Evolutionary conservation across 2,888 invertebrate genomes (phyloP).

Genomic region (Sipha maydis): DNA sequence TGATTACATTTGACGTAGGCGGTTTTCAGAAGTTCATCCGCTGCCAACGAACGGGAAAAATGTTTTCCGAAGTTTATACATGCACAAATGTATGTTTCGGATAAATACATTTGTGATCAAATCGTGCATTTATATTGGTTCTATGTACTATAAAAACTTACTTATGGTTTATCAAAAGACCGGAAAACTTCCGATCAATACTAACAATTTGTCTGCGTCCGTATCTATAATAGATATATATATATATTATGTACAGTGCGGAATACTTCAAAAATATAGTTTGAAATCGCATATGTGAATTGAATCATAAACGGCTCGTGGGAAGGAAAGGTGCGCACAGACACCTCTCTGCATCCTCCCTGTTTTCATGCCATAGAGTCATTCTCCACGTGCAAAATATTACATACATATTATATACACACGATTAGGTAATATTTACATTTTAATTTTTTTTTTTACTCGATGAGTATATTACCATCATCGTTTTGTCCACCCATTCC

Average conservation of each 20-base stretch:
- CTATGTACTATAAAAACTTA: slow-evolving; percentile 18
- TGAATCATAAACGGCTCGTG: slow-evolving; percentile 9
- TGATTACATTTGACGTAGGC: slow-evolving; percentile 51
- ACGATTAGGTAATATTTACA: too few species aligned
- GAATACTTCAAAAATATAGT: not conserved
- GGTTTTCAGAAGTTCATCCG: slow-evolving; percentile 28
- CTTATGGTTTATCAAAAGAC: slow-evolving; percentile 48
- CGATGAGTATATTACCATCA: too few species aligned
- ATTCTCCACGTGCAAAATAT: not conserved
- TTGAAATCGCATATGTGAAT: slow-evolving; percentile 17
- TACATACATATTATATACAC: not conserved
- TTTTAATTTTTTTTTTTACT: too few species aligned
- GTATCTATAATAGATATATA: too few species aligned
- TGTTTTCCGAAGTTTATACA: slow-evolving; percentile 34
- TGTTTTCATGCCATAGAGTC: not conserved
- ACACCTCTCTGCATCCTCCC: not conserved
- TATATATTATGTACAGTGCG: not conserved
- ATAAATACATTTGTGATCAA: not conserved
- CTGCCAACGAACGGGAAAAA: not conserved
- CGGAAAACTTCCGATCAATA: slow-evolving; percentile 50
- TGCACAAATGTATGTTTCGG: not conserved
- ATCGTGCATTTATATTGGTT: not conserved
- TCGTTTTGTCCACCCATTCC: too few species aligned
- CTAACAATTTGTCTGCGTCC: slow-evolving; percentile 27
- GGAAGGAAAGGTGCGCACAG: not conserved